These are phyloP conservation scores for Arrhopalites spinosus DNA, from an alignment of 2,888 invertebrate species.

Conservation along the genomic window DNA sequence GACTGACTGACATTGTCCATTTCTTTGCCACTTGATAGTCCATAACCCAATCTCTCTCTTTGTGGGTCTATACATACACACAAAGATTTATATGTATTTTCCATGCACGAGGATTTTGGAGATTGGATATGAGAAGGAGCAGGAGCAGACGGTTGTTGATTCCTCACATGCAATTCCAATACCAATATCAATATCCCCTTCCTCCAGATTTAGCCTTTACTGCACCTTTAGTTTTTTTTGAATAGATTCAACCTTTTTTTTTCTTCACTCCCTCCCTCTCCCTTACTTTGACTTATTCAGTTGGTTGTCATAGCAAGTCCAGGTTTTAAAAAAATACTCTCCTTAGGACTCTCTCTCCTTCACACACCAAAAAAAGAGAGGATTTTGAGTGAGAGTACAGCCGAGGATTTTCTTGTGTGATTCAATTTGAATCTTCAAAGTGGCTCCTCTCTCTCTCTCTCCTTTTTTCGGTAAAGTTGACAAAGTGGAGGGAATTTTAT, in stretches of 20 bases:
- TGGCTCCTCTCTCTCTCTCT: background rate
- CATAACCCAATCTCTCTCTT: background rate
- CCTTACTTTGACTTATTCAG: background rate
- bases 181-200: too few species aligned
- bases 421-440: conserved; percentile 31
- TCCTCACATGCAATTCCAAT: too few species aligned
- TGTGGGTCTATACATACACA: background rate
- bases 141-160: background rate
- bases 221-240: background rate
- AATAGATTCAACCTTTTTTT: background rate
- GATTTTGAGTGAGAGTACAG: too few species aligned
- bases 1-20: conserved; percentile 27
- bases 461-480: background rate
- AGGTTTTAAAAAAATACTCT: background rate
- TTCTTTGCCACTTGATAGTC: background rate
- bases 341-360: background rate
- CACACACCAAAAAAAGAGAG: background rate
- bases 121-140: background rate
- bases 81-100: too few species aligned
- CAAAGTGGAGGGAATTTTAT: conserved; percentile 30
- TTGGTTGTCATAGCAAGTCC: background rate
- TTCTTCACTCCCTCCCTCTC: too few species aligned
- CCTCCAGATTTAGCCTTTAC: background rate
- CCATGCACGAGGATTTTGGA: too few species aligned
- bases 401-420: conserved; percentile 7